Evolutionary conservation across 2,888 invertebrate species (phyloP).

Genomic region (Dasypogon diadema): DNA sequence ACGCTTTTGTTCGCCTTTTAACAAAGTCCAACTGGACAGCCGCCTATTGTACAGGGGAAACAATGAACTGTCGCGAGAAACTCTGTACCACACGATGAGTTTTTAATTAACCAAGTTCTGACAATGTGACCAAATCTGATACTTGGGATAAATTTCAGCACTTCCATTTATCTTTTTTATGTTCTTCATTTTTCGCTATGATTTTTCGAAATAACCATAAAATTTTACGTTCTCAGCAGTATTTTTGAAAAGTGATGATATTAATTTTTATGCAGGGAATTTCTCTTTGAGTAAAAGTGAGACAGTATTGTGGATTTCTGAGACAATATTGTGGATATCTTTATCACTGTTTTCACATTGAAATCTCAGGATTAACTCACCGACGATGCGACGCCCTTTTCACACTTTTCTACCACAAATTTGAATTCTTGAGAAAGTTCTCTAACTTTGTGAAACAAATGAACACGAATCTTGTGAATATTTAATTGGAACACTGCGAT

Average conservation of each 20-base stretch:
- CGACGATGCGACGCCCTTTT: too few species aligned
- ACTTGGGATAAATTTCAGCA: conserved; percentile 7
- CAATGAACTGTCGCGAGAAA: conserved; percentile 45
- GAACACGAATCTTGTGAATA: conserved; percentile 40
- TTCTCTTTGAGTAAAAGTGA: too few species aligned
- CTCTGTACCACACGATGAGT: conserved; percentile 38
- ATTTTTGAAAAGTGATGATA: too few species aligned
- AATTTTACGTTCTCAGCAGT: conserved; percentile 1
- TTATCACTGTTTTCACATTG: too few species aligned
- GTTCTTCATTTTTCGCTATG: not conserved
- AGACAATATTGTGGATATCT: too few species aligned
- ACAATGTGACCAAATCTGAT: conserved; percentile 46
- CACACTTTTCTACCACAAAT: not conserved
- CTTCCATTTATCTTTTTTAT: not conserved
- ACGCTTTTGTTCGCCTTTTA: conserved; percentile 14
- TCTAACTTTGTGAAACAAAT: conserved; percentile 26
- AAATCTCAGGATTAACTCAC: too few species aligned
- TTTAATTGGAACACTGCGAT: conserved; percentile 29
- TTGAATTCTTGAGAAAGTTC: conserved; percentile 31
- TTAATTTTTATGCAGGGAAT: too few species aligned
- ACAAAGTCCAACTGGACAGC: conserved; percentile 17
- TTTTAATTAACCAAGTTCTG: conserved; percentile 51
- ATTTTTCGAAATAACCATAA: not conserved
- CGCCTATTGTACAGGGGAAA: conserved; percentile 23
- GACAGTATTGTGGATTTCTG: too few species aligned